phyloP scores from a whole-genome alignment of 2,797 vertebrate genomes.

The Crenuchus spilurus region DNA sequence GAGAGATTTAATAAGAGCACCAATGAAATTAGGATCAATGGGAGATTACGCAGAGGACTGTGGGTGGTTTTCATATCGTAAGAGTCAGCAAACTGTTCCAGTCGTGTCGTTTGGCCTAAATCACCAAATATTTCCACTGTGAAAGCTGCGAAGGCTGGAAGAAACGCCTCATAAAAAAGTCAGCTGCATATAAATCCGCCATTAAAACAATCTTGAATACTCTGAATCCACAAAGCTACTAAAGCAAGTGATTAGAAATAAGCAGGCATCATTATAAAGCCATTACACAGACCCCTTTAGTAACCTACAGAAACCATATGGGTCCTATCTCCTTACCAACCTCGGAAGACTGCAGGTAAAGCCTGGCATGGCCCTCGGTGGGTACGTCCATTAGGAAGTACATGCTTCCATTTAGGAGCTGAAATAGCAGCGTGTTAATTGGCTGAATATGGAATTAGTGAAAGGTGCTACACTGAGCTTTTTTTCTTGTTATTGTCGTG shows the following conservation, averaged over 20 bases:
- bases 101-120: slow-evolving; percentile 33
- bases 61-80: slow-evolving; percentile 37
- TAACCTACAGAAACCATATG: slow-evolving; percentile 54
- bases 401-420: slow-evolving; percentile 12
- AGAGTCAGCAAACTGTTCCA: slow-evolving; percentile 26
- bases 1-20: slow-evolving; percentile 48
- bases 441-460: slow-evolving; percentile 45
- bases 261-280: slow-evolving; percentile 74
- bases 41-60: slow-evolving; percentile 21
- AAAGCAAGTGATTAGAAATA: slow-evolving; percentile 72
- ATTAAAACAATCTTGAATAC: slow-evolving; percentile 55
- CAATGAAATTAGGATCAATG: slow-evolving; percentile 45
- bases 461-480: slow-evolving; percentile 36
- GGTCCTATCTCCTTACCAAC: slow-evolving; percentile 36
- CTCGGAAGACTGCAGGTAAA: slow-evolving; percentile 39
- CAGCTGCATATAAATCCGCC: slow-evolving; percentile 22
- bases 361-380: slow-evolving; percentile 16
- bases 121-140: slow-evolving; percentile 31
- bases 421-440: slow-evolving; percentile 46
- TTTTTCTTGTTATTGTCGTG: slow-evolving; percentile 36
- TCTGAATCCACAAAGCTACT: slow-evolving; percentile 63
- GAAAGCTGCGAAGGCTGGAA: slow-evolving; percentile 35
- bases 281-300: slow-evolving; percentile 64
- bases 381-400: slow-evolving; percentile 12
- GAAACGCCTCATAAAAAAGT: slow-evolving; percentile 40